phyloP scores from a whole-genome alignment of 2,888 invertebrate genomes.

The Lasioglossum marginatum region DNA sequence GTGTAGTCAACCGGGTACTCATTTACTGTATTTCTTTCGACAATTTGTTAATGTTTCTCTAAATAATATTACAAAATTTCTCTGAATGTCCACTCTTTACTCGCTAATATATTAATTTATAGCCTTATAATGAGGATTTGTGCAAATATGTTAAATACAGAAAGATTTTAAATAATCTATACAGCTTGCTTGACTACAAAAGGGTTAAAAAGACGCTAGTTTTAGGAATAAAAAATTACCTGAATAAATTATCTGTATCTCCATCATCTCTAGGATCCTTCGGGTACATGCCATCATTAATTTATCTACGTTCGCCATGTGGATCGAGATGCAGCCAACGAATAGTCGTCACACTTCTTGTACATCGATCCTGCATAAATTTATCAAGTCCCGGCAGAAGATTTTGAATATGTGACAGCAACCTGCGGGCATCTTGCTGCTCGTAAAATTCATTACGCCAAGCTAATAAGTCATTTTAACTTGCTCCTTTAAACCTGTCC shows the following conservation, averaged over 20 bases:
- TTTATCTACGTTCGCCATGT: conserved; percentile 9
- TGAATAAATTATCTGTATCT: background rate
- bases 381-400: conserved; percentile 51
- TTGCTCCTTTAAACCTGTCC: conserved; percentile 35
- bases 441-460: conserved; percentile 61
- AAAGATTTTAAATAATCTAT: too few species aligned
- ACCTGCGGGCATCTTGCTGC: conserved; percentile 16
- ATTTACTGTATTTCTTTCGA: too few species aligned
- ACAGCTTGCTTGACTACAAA: too few species aligned
- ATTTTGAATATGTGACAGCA: conserved; percentile 24
- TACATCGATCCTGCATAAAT: conserved; percentile 8
- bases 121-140: too few species aligned
- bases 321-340: conserved; percentile 14
- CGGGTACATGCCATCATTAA: background rate
- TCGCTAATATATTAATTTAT: too few species aligned
- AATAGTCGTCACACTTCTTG: conserved; percentile 11
- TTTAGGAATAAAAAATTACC: background rate
- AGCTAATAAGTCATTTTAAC: conserved; percentile 50
- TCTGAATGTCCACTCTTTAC: too few species aligned
- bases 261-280: background rate
- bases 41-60: too few species aligned
- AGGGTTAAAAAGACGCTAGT: background rate
- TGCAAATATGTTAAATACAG: too few species aligned
- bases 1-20: too few species aligned
- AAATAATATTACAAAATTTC: too few species aligned